A percentile compares a stretch with the other conserved stretches of the same genome.
These are phyloP conservation scores for Drosophila lacteicornis DNA, from an alignment of 1,140 invertebrate genomes.

Conservation along the genomic window DNA sequence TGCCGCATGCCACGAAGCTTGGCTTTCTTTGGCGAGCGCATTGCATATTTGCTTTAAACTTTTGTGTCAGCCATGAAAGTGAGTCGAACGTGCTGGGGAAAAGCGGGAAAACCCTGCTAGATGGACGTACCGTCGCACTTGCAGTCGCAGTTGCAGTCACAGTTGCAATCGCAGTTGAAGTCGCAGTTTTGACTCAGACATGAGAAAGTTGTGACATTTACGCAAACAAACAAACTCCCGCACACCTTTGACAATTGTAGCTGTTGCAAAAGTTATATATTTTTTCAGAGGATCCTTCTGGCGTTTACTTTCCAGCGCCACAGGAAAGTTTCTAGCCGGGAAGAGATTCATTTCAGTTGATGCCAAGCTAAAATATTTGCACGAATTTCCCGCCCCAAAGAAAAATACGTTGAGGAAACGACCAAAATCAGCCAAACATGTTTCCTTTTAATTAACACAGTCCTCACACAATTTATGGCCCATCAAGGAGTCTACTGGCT, in stretches of 20 bases:
- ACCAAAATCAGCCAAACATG: slow-evolving; percentile 23
- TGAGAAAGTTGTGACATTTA: slow-evolving; percentile 72
- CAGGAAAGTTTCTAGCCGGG: slow-evolving; percentile 43
- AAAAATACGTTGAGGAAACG: slow-evolving; percentile 2
- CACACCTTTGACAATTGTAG: slow-evolving; percentile 52
- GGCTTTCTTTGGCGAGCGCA: slow-evolving; percentile 57
- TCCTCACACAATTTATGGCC: slow-evolving; percentile 37
- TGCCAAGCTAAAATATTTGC: slow-evolving; percentile 49
- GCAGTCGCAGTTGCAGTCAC: slow-evolving; percentile 9
- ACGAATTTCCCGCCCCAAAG: slow-evolving; percentile 39
- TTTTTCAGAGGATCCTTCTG: slow-evolving; percentile 34
- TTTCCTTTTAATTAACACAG: slow-evolving; percentile 70
- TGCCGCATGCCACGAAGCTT: slow-evolving; percentile 71
- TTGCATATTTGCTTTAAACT: slow-evolving; percentile 79
- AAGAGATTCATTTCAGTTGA: slow-evolving; percentile 69
- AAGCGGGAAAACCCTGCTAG: slow-evolving; percentile 23
- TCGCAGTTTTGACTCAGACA: slow-evolving; percentile 59
- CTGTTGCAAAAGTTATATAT: slow-evolving; percentile 38
- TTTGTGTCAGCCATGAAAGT: slow-evolving; percentile 64
- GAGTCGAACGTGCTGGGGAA: slow-evolving; percentile 21
- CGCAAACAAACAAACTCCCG: slow-evolving; percentile 48
- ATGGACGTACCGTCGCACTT: slow-evolving; percentile 30
- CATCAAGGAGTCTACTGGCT: slow-evolving; percentile 4
- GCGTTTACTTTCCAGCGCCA: slow-evolving; percentile 57
- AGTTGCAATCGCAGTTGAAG: slow-evolving; percentile 31